Percentiles rank a stretch among this genome's conserved stretches.
phyloP scores from a whole-genome alignment of 2,113 vertebrate genomes.

The Thamnophis sirtalis region DNA sequence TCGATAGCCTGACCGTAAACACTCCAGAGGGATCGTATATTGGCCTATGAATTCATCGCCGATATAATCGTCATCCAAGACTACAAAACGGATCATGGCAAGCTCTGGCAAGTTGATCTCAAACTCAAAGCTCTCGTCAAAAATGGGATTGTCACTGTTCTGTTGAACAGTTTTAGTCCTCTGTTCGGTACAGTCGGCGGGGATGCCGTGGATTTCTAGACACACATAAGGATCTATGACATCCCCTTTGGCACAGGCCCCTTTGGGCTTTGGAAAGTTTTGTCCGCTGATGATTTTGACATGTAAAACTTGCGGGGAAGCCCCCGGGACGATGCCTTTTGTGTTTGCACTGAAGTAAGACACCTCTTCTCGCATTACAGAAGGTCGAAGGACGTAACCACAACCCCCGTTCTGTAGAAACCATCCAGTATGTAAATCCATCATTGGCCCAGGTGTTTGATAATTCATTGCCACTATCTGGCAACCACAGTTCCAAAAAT shows the following conservation, averaged over 20 bases:
- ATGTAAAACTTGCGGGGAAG: slow-evolving; percentile 88
- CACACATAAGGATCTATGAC: slow-evolving; percentile 97
- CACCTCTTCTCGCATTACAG: slow-evolving; percentile 91
- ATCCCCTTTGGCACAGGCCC: slow-evolving; percentile 93
- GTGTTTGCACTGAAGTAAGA: slow-evolving; percentile 97
- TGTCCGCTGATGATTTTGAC: slow-evolving; percentile 97
- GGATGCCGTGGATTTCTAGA: slow-evolving; percentile 94
- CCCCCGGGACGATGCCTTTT: slow-evolving; percentile 90
- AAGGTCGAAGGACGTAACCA: slow-evolving; percentile 90
- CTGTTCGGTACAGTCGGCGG: slow-evolving; percentile 91
- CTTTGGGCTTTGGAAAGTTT: slow-evolving; percentile 95
- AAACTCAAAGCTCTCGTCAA: slow-evolving; percentile 97
- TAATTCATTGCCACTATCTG: slow-evolving; percentile 97
- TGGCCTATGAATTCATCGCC: slow-evolving; percentile 98
- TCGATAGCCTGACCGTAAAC: slow-evolving; percentile 91
- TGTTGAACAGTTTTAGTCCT: slow-evolving; percentile 93
- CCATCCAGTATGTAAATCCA: slow-evolving; percentile 92
- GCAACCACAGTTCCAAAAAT: slow-evolving; percentile 96
- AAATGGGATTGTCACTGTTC: slow-evolving; percentile 94
- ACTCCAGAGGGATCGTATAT: slow-evolving; percentile 90
- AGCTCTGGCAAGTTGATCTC: slow-evolving; percentile 94
- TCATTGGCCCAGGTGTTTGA: slow-evolving; percentile 94
- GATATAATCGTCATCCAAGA: slow-evolving; percentile 95
- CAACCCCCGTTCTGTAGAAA: slow-evolving; percentile 92
- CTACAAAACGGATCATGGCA: slow-evolving; percentile 92